Base-by-base conservation (phyloP, 2,797 vertebrate genomes). In the Sebastes itinus region DNA sequence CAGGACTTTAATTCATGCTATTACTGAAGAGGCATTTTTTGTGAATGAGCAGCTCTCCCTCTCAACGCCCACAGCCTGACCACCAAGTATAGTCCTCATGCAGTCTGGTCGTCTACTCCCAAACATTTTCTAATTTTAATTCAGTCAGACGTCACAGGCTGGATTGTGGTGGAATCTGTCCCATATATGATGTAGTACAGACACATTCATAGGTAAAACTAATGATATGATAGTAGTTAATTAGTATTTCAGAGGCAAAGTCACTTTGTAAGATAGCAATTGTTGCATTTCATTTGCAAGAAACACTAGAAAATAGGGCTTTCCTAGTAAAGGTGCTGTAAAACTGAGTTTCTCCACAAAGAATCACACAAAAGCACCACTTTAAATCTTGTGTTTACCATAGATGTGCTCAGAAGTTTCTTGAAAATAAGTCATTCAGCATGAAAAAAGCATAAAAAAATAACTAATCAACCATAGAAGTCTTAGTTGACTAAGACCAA, bases 61-160 rank as follows among this genome's bases (percentile, higher is more conserved):
- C 72, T 76, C 66, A 54, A 35, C 77, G 72, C 70, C 84, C 52
- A 66, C 61, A 79, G n/a, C 52, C 85, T 90, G 67, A 92, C 89
- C 89, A 92, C 87, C 89, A 91, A 89, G 78, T 87, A 80, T 69
- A 84, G 85, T 66, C 77, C 88, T 85, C 68, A 68, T 85, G 78
- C 74, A 64, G 61, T 59, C 25, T 72, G 82, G 77, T 38, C 4
- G 74, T 87, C 87, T 38, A 65, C 88, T 88, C 79, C 90, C 84
- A 77, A 67, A 68, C 66, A 7, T 61, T 77, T 90, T 83, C 85
- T 88, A 14, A 82, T 78, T 91, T 83, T 70, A 58, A 71, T 16
- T 78, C 63, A 72, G 72, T 38, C 76, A 67, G 72, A 90, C 46
- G 30, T 85, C 87, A 76, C 4, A 5, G 54, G 32, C 22, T 58